phyloP scores from a whole-genome alignment of 1,140 invertebrate species.

The Asbolus verrucosus region DNA sequence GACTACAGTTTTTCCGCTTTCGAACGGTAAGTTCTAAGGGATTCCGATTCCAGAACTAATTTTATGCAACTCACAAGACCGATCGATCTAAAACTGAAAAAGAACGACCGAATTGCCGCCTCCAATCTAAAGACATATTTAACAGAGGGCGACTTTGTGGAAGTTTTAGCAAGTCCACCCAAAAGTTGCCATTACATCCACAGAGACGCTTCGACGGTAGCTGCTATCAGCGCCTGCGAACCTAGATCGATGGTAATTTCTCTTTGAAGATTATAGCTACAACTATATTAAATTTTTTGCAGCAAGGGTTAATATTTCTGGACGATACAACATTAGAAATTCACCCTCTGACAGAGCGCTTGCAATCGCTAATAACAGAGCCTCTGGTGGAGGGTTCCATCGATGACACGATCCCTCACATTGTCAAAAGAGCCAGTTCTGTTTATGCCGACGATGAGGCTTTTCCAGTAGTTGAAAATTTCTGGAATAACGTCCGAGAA shows the following conservation, averaged over 20 bases:
- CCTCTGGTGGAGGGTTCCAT: constrained; percentile 54
- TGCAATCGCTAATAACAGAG: constrained; percentile 58
- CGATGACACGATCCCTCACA: constrained; percentile 65
- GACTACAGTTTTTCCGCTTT: constrained; percentile 59
- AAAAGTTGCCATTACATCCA: constrained; percentile 69
- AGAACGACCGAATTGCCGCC: constrained; percentile 67
- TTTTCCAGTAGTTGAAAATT: constrained; percentile 57
- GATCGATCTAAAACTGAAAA: constrained; percentile 65
- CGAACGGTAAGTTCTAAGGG: constrained; percentile 55
- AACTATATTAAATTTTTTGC: constrained; percentile 40
- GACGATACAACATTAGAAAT: constrained; percentile 76
- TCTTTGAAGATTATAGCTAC: background rate
- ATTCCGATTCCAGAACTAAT: too few relatives aligned
- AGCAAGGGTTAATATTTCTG: constrained; percentile 74
- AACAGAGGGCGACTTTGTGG: constrained; percentile 57
- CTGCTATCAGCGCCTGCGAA: constrained; percentile 69
- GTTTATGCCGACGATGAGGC: constrained; percentile 56
- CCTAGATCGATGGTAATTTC: constrained; percentile 64
- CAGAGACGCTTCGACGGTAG: constrained; percentile 63
- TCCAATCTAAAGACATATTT: constrained; percentile 67
- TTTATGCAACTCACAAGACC: constrained; percentile 58
- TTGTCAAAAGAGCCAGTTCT: constrained; percentile 69
- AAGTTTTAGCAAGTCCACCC: constrained; percentile 58
- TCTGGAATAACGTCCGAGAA: constrained; percentile 42
- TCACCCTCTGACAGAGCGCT: constrained; percentile 67